Base-by-base conservation (phyloP, 2,797 vertebrate genomes). In the Halcyon smyrnensis region DNA sequence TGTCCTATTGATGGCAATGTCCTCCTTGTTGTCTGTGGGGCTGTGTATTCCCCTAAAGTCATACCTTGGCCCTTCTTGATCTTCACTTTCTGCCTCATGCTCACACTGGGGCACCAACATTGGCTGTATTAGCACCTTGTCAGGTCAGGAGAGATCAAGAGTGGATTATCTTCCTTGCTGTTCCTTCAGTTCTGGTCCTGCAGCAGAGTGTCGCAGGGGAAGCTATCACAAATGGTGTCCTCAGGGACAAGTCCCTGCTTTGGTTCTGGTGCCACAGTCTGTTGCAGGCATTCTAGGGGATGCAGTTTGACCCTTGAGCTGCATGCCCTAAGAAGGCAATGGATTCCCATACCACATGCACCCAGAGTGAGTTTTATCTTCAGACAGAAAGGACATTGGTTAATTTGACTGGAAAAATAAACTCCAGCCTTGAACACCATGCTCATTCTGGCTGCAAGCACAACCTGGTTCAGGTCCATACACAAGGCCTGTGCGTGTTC, bases 401-500 rank as follows among this genome's bases (percentile, higher is more conserved):
- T 50, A 8, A 45, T 4, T 43, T 73, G 51, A 28, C 7, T 43
- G 36, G 30, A 59, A 74, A 86, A 63, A 64, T 36, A 39, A 81
- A 48, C 15, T 64, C 45, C 48, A 63, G 7, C 8, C 27, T 34
- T 53, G 39, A 78, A 34, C 25, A 36, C 8, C 1, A 1, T 12
- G 7, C 4, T 23, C 5, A 14, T 15, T 6, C 18, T 45, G 20
- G 1, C 41, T 67, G 27, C 46, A n/a, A 67, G 21, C 27, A 48
- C 15, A 27, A 54, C 45, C 6, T 37, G 8, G 2, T 54, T 84
- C 27, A 56, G 0, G 1, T 4, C 1, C 4, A 24, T 12, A 15
- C 0, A 1, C 37, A 68, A 71, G 9, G 18, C 0, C 1, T 8
- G 5, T 32, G 3, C 12, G 5, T 1, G 4, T 2, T 59, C 5